Evolutionary conservation across 2,113 vertebrate species (phyloP).

Genomic region (Hippocampus zosterae): DNA sequence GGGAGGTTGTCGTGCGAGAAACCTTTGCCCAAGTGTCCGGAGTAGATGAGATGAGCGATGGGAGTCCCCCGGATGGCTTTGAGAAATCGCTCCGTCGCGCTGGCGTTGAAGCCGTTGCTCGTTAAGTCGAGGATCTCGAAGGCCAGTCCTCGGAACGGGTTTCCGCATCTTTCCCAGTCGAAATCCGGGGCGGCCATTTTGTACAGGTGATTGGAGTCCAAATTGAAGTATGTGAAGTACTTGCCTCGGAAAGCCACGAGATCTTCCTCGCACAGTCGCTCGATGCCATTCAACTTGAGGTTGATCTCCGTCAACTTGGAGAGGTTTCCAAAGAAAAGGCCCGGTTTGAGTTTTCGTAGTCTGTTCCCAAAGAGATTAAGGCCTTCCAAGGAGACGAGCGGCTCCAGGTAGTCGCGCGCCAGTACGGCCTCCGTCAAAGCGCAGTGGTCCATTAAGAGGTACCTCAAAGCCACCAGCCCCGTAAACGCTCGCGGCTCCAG

Average conservation of each 20-base stretch:
- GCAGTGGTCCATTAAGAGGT: conserved; percentile 70
- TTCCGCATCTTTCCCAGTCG: conserved; percentile 73
- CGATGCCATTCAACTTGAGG: conserved; percentile 70
- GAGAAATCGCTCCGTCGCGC: conserved; percentile 53
- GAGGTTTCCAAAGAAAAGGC: conserved; percentile 75
- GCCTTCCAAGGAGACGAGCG: conserved; percentile 71
- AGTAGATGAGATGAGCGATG: conserved; percentile 55
- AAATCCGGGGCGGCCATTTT: conserved; percentile 16
- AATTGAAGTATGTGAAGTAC: conserved; percentile 62
- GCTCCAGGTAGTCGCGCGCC: conserved; percentile 71
- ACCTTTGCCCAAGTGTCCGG: conserved; percentile 65
- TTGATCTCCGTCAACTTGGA: conserved; percentile 65
- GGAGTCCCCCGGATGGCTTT: conserved; percentile 70
- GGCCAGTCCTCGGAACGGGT: conserved; percentile 76
- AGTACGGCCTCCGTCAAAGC: conserved; percentile 70
- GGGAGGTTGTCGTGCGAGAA: conserved; percentile 73
- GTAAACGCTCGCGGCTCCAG: conserved; percentile 77
- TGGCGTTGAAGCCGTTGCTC: conserved; percentile 42
- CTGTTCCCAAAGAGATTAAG: conserved; percentile 72
- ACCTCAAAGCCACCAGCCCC: conserved; percentile 67
- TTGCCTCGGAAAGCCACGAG: conserved; percentile 78
- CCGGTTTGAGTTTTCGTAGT: conserved; percentile 72
- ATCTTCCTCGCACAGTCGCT: conserved; percentile 74
- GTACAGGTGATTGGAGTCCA: conserved; percentile 50
- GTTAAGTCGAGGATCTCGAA: conserved; percentile 73